Conservation (phyloP, 2,113 vertebrate species). For the Onychostruthus taczanowskii region DNA sequence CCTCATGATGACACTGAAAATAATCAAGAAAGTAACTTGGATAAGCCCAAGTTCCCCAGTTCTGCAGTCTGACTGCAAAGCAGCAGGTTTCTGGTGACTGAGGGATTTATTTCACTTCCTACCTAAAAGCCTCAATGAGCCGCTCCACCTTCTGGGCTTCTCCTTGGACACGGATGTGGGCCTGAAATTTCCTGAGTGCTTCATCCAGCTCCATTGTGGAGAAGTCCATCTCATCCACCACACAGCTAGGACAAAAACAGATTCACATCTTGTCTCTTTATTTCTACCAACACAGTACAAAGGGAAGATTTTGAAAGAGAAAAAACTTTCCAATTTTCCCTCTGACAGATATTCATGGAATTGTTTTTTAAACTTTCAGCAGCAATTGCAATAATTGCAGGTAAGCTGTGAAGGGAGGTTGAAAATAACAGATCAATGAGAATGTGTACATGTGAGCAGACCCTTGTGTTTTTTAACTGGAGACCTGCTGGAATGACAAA, state of each 20-base stretch:
- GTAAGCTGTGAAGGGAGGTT: background rate
- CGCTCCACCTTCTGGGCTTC: slow-evolving; percentile 97
- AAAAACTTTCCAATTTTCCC: background rate
- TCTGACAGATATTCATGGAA: background rate
- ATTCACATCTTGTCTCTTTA: background rate
- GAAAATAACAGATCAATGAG: background rate
- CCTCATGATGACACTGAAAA: background rate
- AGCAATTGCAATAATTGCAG: background rate
- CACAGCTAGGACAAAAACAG: slow-evolving; percentile 80
- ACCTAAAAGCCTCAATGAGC: slow-evolving; percentile 96
- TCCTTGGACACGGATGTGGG: slow-evolving; percentile 95
- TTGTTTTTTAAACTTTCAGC: background rate
- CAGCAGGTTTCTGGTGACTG: background rate
- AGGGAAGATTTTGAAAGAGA: background rate
- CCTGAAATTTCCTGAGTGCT: slow-evolving; percentile 95
- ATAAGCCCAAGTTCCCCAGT: background rate
- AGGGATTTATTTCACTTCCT: background rate
- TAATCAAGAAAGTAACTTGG: background rate
- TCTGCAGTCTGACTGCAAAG: background rate
- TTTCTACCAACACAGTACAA: background rate
- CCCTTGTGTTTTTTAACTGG: background rate
- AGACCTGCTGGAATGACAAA: background rate
- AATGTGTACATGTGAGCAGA: background rate
- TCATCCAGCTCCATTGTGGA: slow-evolving; percentile 94
- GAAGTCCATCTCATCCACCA: slow-evolving; percentile 98